Evolutionary conservation across 2,797 vertebrate genomes (phyloP).

Genomic region (Psittacula derbiana): DNA sequence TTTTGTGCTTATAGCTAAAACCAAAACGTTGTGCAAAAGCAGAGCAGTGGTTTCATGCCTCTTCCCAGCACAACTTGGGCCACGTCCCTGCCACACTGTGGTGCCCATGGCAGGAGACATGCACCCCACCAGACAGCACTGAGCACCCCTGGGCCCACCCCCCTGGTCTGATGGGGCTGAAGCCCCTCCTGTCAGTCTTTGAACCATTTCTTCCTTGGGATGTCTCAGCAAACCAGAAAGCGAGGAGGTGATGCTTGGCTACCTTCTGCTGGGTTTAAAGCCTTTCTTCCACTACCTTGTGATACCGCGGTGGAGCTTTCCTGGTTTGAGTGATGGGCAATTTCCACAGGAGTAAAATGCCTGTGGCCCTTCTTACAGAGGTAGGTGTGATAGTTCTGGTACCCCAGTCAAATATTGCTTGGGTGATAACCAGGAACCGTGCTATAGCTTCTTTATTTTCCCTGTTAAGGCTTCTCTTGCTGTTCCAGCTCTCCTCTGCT

Average conservation of each 20-base stretch:
- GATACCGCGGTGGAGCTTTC: background rate
- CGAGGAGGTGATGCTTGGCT: background rate
- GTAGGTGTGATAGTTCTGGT: background rate
- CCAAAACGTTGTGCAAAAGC: background rate
- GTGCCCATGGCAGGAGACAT: background rate
- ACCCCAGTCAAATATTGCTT: background rate
- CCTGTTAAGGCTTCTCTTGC: background rate
- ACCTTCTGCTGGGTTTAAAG: background rate
- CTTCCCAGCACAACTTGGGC: background rate
- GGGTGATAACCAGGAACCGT: background rate
- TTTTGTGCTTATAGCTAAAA: background rate
- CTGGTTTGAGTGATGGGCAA: background rate
- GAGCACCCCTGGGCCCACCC: background rate
- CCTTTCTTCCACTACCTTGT: background rate
- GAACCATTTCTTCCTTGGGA: background rate
- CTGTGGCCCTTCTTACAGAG: background rate
- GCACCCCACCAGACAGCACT: background rate
- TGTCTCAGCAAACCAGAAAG: background rate
- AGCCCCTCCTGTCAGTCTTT: background rate
- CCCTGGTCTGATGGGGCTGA: background rate
- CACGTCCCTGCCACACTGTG: fast-evolving
- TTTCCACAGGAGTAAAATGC: background rate
- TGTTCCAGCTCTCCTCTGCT: background rate
- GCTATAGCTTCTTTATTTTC: background rate
- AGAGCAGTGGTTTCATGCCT: background rate